phyloP scores from a whole-genome alignment of 2,888 invertebrate species.

The Rotaria socialis region DNA sequence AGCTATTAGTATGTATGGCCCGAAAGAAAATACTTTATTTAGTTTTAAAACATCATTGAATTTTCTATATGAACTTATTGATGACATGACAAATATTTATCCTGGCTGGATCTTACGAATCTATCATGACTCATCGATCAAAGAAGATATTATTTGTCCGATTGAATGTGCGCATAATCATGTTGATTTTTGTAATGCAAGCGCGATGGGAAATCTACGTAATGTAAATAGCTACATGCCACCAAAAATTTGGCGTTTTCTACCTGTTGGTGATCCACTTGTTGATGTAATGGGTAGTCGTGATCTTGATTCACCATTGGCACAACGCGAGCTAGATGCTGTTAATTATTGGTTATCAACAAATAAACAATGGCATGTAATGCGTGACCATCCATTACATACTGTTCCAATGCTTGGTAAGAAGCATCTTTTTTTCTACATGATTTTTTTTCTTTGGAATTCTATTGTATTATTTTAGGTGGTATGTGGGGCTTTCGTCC shows the following conservation, averaged over 20 bases:
- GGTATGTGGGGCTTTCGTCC: constrained; percentile 42
- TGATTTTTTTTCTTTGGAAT: too few species aligned
- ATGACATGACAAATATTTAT: not conserved
- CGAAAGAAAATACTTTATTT: not conserved
- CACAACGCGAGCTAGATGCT: constrained; percentile 17
- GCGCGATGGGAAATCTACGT: not conserved
- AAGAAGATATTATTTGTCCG: not conserved
- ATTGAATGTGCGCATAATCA: not conserved
- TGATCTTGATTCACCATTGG: constrained; percentile 7
- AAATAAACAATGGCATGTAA: not conserved
- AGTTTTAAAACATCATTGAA: not conserved
- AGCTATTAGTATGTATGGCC: constrained; percentile 11
- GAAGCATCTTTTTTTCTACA: too few species aligned
- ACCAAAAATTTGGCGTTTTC: constrained; percentile 16
- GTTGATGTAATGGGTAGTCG: constrained; percentile 7
- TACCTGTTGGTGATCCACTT: not conserved
- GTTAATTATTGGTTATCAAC: not conserved
- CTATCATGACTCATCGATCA: not conserved
- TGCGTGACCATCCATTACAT: constrained; percentile 32
- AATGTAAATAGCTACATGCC: not conserved
- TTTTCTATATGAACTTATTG: not conserved
- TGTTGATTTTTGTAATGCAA: constrained; percentile 25
- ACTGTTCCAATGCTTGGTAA: not conserved
- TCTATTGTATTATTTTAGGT: not conserved
- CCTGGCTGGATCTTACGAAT: not conserved